Conservation (phyloP, 2,797 vertebrate genomes). For the Hydrophis major region DNA sequence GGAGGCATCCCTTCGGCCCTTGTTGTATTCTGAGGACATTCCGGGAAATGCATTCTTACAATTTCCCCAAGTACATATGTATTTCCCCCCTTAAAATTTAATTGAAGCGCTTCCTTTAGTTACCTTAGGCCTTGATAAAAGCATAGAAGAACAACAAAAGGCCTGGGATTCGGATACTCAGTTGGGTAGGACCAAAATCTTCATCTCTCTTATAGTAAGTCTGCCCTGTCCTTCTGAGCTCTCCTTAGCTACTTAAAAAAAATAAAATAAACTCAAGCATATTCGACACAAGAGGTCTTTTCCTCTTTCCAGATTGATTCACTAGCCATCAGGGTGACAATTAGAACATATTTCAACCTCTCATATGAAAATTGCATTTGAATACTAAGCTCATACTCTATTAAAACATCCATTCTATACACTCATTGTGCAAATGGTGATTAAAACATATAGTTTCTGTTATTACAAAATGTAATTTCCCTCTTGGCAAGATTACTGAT, state of each 20-base stretch:
- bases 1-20: background rate
- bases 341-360: background rate
- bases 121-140: background rate
- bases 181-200: background rate
- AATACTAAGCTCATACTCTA: background rate
- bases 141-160: background rate
- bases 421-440: background rate
- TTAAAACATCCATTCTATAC: background rate
- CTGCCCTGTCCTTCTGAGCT: background rate
- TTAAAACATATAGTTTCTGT: background rate
- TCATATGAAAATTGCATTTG: background rate
- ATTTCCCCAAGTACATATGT: background rate
- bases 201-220: background rate
- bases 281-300: background rate
- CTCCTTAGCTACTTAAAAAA: background rate
- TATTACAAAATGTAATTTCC: background rate
- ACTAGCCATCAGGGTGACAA: background rate
- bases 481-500: background rate
- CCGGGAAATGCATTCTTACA: background rate
- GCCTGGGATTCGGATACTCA: background rate
- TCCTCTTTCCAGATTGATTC: background rate
- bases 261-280: background rate
- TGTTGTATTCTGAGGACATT: background rate
- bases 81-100: background rate
- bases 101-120: background rate